A percentile compares a stretch with the other conserved stretches of the same genome.
Conservation (phyloP, 1,140 invertebrate species). For the Neoseiulus cucumeris region DNA sequence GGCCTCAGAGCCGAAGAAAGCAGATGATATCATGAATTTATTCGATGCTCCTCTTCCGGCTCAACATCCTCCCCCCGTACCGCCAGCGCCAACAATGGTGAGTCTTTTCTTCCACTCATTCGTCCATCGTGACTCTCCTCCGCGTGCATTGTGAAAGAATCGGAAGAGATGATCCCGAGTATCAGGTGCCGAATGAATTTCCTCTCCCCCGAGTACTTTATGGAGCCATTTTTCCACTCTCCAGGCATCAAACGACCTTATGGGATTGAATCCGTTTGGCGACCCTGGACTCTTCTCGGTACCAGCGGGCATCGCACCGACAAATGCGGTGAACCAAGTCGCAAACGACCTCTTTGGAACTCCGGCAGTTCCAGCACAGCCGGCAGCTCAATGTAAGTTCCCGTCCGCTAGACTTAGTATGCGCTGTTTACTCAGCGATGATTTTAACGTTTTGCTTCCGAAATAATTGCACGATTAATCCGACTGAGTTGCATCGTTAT, state of each 20-base stretch:
- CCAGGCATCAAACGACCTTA: conserved; percentile 67
- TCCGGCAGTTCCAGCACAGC: conserved; percentile 12
- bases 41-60: conserved; percentile 21
- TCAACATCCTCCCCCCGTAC: conserved; percentile 26
- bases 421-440: too few relatives aligned
- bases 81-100: conserved; percentile 16
- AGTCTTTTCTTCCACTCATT: background rate
- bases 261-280: conserved; percentile 44
- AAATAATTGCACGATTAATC: too few relatives aligned
- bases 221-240: conserved; percentile 18
- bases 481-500: too few relatives aligned
- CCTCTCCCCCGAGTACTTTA: too few relatives aligned
- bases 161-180: background rate
- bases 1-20: conserved; percentile 9
- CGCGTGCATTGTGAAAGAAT: too few relatives aligned
- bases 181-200: background rate
- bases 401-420: too few relatives aligned
- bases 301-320: conserved; percentile 15
- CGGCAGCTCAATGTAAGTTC: background rate
- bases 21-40: conserved; percentile 22
- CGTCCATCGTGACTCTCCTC: too few relatives aligned
- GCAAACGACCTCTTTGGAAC: conserved; percentile 1
- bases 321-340: conserved; percentile 23
- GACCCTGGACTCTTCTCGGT: conserved; percentile 25
- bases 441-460: too few relatives aligned